These are phyloP conservation scores for human DNA, from an alignment of 2,113 vertebrate species.

Conservation along the genomic window GRCh38 chr11:79394001-79394500, in stretches of 20 bases:
- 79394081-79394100: background rate
- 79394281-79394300: background rate
- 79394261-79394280: too few species aligned
- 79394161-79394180: background rate
- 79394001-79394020: background rate
- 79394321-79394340: background rate
- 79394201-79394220: background rate
- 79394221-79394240: background rate
- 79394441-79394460: background rate
- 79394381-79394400: background rate
- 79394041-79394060: background rate
- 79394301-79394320: rapidly evolving
- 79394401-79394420: background rate
- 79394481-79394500: background rate
- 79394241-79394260: background rate
- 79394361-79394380: too few species aligned
- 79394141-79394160: background rate
- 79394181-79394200: background rate
- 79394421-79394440: background rate
- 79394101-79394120: background rate
- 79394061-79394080: background rate
- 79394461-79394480: background rate
- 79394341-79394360: rapidly evolving
- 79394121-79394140: background rate
- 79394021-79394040: background rate